These are phyloP conservation scores for Hypena proboscidalis DNA, from an alignment of 2,888 invertebrate species.

Conservation along the genomic window DNA sequence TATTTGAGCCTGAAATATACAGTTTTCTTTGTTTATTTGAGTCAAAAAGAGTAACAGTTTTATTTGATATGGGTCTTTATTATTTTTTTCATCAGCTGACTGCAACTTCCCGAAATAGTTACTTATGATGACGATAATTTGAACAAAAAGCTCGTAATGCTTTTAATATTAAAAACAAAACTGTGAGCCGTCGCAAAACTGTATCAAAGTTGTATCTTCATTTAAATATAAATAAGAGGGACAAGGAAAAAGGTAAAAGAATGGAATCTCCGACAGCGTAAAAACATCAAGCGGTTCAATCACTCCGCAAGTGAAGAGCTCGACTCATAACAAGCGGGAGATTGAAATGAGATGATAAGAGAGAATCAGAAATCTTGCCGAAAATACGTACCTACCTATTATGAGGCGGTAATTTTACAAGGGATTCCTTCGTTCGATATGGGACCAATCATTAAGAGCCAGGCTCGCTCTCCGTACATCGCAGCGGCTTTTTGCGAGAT, in stretches of 20 bases:
- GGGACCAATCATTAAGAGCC: conserved; percentile 77
- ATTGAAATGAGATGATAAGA: conserved; percentile 81
- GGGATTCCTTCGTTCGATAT: conserved; percentile 79
- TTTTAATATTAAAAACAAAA: conserved; percentile 19
- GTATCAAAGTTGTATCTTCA: conserved; percentile 52
- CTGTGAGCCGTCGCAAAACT: conserved; percentile 33
- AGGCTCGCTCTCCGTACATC: conserved; percentile 58
- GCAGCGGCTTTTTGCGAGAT: conserved; percentile 71
- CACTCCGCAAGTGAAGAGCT: conserved; percentile 64
- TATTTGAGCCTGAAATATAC: no score
- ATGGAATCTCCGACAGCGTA: conserved; percentile 56
- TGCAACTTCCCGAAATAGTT: no score
- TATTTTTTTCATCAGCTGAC: no score
- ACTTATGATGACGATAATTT: no score
- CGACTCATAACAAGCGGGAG: conserved; percentile 79
- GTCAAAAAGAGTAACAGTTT: no score
- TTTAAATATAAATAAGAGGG: conserved; percentile 61
- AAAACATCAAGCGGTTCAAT: conserved; percentile 69
- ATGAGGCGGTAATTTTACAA: conserved; percentile 80
- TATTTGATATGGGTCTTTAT: no score
- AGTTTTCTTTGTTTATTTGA: no score
- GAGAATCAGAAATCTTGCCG: conserved; percentile 80
- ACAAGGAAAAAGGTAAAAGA: conserved; percentile 50
- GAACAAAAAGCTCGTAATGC: no score
- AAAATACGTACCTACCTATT: conserved; percentile 78